A percentile compares a stretch with the other conserved stretches of the same genome.
phyloP scores from a whole-genome alignment of 30 jellyfish, hydroid and myxozoan species.

The Aurelia sp. region DNA sequence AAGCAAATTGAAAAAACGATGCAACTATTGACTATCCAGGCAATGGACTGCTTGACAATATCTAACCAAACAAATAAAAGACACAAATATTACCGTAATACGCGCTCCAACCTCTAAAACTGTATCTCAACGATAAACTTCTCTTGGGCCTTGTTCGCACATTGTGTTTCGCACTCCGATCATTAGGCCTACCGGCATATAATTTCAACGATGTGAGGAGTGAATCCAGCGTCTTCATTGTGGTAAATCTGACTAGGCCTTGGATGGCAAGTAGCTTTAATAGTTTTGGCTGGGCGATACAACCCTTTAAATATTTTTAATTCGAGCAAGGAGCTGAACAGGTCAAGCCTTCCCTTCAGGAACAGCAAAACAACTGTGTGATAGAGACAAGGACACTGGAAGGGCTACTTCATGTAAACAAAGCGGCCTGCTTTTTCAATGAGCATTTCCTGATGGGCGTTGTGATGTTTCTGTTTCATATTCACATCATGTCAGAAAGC shows the following conservation, averaged over 20 bases:
- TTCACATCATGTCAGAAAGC: slow-evolving; percentile 1
- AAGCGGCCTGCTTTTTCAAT: not conserved
- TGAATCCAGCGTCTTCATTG: slow-evolving; percentile 39
- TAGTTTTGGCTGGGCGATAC: no score
- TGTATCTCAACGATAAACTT: slow-evolving; percentile 25
- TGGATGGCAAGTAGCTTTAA: no score
- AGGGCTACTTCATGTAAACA: no score
- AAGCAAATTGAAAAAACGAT: no score
- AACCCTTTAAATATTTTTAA: no score
- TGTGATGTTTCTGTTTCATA: not conserved
- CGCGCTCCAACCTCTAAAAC: slow-evolving; percentile 36
- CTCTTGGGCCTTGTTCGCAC: slow-evolving; percentile 16
- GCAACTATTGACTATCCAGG: no score
- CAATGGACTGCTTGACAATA: no score
- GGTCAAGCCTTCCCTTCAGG: no score
- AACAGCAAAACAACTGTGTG: no score
- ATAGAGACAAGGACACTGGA: no score
- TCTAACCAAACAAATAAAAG: no score
- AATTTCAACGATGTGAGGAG: slow-evolving; percentile 9
- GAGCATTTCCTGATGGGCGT: not conserved
- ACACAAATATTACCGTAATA: slow-evolving; percentile 14
- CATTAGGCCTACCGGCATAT: slow-evolving; percentile 21
- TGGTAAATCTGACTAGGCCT: not conserved
- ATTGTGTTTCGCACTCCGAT: not conserved
- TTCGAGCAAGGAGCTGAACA: no score